These are phyloP conservation scores for Pheosia tremula DNA, from an alignment of 2,888 invertebrate genomes.

Conservation along the genomic window DNA sequence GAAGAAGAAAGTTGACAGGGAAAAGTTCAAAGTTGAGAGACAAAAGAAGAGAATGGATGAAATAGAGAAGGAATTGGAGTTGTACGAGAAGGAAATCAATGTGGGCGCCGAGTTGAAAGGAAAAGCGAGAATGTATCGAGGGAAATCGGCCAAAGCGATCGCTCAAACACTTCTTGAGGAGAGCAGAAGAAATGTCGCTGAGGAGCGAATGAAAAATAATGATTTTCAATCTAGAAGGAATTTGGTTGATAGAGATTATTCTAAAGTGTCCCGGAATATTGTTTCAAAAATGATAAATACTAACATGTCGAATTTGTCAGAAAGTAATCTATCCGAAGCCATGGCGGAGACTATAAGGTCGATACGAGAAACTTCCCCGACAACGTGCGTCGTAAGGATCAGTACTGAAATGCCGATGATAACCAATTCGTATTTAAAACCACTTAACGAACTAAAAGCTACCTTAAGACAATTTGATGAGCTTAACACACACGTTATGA, in stretches of 20 bases:
- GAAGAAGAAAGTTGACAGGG: constrained; percentile 74
- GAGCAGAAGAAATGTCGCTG: constrained; percentile 82
- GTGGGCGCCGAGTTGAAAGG: constrained; percentile 81
- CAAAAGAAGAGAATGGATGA: constrained; percentile 77
- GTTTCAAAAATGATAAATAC: constrained; percentile 48
- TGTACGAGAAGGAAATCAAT: constrained; percentile 71
- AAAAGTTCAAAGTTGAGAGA: constrained; percentile 68
- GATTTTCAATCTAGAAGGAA: constrained; percentile 55
- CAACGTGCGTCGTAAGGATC: constrained; percentile 65
- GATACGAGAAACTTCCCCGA: constrained; percentile 61
- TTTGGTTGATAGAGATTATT: constrained; percentile 49
- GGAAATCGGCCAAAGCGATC: constrained; percentile 91
- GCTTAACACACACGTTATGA: constrained; percentile 83
- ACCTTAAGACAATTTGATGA: constrained; percentile 87
- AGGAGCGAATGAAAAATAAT: constrained; percentile 58
- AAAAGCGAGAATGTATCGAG: constrained; percentile 86
- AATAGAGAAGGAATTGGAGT: constrained; percentile 66
- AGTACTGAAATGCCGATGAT: constrained; percentile 68
- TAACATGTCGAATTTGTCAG: constrained; percentile 43
- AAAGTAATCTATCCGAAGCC: constrained; percentile 50
- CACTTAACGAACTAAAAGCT: constrained; percentile 84
- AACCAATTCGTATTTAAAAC: constrained; percentile 84
- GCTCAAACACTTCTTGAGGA: constrained; percentile 86
- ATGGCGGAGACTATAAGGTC: constrained; percentile 60
- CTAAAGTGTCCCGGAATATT: constrained; percentile 49